Percentiles rank a stretch among this genome's conserved stretches.
These are phyloP conservation scores for Macaria notata DNA, from an alignment of 2,888 invertebrate genomes.

Conservation along the genomic window DNA sequence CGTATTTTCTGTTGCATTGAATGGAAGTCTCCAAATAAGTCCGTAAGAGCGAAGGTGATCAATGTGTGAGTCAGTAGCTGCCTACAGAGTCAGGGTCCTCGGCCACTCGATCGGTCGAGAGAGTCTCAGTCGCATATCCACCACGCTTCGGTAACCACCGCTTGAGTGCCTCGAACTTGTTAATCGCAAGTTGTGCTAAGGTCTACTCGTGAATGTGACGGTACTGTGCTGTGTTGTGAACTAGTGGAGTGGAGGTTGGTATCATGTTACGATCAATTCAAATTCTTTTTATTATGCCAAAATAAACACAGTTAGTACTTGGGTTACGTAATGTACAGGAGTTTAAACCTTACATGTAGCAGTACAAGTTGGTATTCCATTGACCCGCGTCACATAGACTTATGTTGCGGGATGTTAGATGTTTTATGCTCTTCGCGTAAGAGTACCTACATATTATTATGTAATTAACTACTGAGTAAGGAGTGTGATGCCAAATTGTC, in stretches of 20 bases:
- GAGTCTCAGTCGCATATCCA: conserved; percentile 57
- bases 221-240: conserved; percentile 1
- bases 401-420: no score
- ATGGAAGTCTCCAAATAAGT: conserved; percentile 78
- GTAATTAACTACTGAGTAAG: no score
- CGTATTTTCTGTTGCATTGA: conserved; percentile 60
- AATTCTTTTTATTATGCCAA: no score
- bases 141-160: conserved; percentile 53
- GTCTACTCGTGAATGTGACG: conserved; percentile 42
- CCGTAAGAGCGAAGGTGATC: conserved; percentile 76
- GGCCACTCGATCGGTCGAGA: conserved; percentile 32
- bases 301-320: no score
- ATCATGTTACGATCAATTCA: background rate
- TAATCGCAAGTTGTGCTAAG: conserved; percentile 45
- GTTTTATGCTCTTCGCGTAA: no score
- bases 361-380: no score
- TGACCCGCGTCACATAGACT: no score
- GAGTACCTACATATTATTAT: no score
- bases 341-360: no score
- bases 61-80: conserved; percentile 61
- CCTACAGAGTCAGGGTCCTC: conserved; percentile 49
- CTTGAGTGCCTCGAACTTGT: conserved; percentile 52
- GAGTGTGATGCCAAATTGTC: no score
- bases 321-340: no score
- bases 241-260: conserved; percentile 40